phyloP scores from a whole-genome alignment of 1,140 invertebrate species.

The Drosophila aff. region DNA sequence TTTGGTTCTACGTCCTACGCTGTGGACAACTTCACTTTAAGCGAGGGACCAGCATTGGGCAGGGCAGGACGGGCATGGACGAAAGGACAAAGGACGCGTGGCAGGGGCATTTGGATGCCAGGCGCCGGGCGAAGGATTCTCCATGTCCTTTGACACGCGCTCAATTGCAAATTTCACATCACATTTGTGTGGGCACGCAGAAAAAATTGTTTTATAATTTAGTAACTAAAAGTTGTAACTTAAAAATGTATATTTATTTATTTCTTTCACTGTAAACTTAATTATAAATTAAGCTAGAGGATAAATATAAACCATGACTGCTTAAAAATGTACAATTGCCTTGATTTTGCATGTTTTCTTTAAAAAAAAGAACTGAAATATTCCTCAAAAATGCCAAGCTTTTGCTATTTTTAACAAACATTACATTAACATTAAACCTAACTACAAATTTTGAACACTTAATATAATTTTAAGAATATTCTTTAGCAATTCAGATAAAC shows the following conservation, averaged over 20 bases:
- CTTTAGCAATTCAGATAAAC: too few relatives aligned
- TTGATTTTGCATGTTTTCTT: background rate
- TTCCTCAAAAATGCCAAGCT: background rate
- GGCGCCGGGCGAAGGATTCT: slow-evolving; percentile 49
- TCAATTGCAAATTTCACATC: slow-evolving; percentile 77
- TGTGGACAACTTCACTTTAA: slow-evolving; percentile 82
- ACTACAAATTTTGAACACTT: background rate
- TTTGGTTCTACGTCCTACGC: slow-evolving; percentile 7
- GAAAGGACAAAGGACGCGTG: slow-evolving; percentile 54
- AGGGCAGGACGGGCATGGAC: background rate
- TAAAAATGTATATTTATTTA: too few relatives aligned
- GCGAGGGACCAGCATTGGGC: slow-evolving; percentile 44
- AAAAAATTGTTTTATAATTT: slow-evolving; percentile 4
- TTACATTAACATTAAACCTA: background rate
- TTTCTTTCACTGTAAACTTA: too few relatives aligned
- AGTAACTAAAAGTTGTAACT: background rate
- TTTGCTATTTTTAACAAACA: background rate
- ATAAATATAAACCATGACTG: too few relatives aligned
- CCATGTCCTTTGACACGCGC: slow-evolving; percentile 79
- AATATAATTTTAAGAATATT: background rate
- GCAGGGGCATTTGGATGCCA: slow-evolving; percentile 67
- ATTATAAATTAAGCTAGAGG: too few relatives aligned
- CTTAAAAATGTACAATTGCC: background rate
- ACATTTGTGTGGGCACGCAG: slow-evolving; percentile 46
- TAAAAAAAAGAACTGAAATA: background rate